Evolutionary conservation across 1,140 invertebrate species (phyloP), one percentile per base, ranked within the genome.

Genomic region (Macrocentrus cingulum): DNA sequence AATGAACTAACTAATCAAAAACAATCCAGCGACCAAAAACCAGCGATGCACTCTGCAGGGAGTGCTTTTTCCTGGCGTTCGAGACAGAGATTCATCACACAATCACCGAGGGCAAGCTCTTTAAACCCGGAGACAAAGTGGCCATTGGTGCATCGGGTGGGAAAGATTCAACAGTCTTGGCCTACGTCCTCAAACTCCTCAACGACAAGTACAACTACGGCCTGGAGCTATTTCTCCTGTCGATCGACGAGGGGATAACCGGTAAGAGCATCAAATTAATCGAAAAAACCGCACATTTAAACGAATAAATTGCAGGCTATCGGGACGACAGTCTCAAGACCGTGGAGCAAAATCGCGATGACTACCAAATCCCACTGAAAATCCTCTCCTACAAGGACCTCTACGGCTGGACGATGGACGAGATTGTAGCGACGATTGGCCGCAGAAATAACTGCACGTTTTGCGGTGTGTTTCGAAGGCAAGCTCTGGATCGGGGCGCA

Each of bases 331-430:
- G 97, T 77, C 82, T 99, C 29, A 90, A 98, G 80, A 98, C 95
- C 19, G 97, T 99, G 0, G 95, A 97, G 79, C 85, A 91, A 74
- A 99, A 99, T 71, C 82, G 91, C 66, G 87, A 90, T 66, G 94
- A 99, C 75, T 99, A 99, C 83, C 84, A 87, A 61, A 88, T 99
- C 77, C 91, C 95, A 32, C 80, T 99, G 22, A 97, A 94, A 83
- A 96, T 99, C 58, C 82, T 99, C 3, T 99, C 96, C 0, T 99
- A 99, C 75, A 89, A 99, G 84, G 95, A 99, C 64, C 80, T 99
- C 0, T 99, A 99, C 84, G 97, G 97, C 0, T 99, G 97, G 97
- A 99, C 96, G 15, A 99, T 99, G 98, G 98, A 99, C 84, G 90
- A 91, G 69, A 99, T 99, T 77, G 97, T 99, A 2, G 85, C 89